Evolutionary conservation across 2,888 invertebrate genomes (phyloP).

Genomic region (Augiades crinisus): DNA sequence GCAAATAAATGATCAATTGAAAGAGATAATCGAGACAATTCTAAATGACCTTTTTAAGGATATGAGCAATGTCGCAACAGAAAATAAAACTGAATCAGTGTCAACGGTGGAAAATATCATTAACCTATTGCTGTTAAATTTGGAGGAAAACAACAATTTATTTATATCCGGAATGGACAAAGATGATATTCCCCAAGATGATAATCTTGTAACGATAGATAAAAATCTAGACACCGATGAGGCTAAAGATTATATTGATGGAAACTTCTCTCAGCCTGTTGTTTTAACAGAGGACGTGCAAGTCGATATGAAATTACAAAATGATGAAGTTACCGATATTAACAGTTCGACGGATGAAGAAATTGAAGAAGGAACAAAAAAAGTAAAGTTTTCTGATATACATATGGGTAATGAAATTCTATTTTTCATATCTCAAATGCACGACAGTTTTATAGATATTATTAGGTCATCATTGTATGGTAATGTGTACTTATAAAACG

Average conservation of each 20-base stretch:
- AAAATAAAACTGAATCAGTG: neutral
- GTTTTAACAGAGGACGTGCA: neutral
- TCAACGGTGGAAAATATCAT: neutral
- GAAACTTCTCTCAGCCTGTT: neutral
- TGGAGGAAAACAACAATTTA: neutral
- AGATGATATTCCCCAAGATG: neutral
- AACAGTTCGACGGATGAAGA: conserved; percentile 36
- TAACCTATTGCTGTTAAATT: neutral
- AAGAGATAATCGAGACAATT: conserved; percentile 8
- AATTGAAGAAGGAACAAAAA: conserved; percentile 50
- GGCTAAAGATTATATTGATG: conserved; percentile 9
- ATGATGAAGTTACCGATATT: conserved; percentile 27
- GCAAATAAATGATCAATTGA: neutral
- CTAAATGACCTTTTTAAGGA: neutral
- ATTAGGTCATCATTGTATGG: too few species aligned
- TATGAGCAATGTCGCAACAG: neutral
- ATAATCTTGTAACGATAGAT: neutral
- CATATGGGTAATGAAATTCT: conserved; percentile 52
- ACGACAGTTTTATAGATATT: neutral
- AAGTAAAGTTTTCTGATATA: conserved; percentile 57
- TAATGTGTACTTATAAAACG: too few species aligned
- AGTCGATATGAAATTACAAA: conserved; percentile 34
- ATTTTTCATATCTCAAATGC: neutral
- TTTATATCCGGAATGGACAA: neutral
- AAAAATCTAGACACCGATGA: neutral